Conservation (phyloP, 2,888 invertebrate genomes). For the Julus scandinavius region DNA sequence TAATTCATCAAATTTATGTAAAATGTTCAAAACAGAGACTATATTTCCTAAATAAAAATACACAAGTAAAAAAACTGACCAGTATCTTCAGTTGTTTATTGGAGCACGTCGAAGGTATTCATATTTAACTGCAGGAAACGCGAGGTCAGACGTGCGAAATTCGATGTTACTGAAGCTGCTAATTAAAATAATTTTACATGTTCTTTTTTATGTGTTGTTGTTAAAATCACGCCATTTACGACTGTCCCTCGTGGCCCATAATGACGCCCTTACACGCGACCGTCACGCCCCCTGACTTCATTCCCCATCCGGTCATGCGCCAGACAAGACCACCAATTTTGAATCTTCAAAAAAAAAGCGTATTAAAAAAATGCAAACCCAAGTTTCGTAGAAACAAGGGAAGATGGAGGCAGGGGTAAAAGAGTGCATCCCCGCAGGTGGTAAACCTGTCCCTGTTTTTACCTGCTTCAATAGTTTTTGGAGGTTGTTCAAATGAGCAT, state of each 20-base stretch:
- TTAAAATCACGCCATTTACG: neutral
- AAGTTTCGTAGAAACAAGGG: neutral
- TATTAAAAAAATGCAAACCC: neutral
- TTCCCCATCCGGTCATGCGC: constrained; percentile 24
- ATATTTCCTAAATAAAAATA: no score
- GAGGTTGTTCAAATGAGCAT: constrained; percentile 5
- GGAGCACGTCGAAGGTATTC: no score
- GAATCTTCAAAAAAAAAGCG: neutral
- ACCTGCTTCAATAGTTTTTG: constrained; percentile 13
- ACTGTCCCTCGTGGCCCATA: neutral
- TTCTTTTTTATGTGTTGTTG: neutral
- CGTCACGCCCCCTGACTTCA: constrained; percentile 20
- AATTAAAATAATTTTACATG: neutral
- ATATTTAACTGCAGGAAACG: neutral
- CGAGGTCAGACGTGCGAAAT: neutral
- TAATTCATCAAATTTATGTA: no score
- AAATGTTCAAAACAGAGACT: no score
- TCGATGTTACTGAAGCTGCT: neutral
- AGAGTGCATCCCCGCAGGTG: constrained; percentile 16
- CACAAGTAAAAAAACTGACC: no score
- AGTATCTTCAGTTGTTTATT: no score
- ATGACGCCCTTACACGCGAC: constrained; percentile 8
- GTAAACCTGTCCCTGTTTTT: constrained; percentile 21
- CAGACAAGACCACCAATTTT: neutral
- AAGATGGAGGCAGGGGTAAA: neutral